A percentile compares a stretch with the other conserved stretches of the same genome.
phyloP scores from a whole-genome alignment of 2,113 vertebrate genomes.

The Sterrhoptilus dennistouni region DNA sequence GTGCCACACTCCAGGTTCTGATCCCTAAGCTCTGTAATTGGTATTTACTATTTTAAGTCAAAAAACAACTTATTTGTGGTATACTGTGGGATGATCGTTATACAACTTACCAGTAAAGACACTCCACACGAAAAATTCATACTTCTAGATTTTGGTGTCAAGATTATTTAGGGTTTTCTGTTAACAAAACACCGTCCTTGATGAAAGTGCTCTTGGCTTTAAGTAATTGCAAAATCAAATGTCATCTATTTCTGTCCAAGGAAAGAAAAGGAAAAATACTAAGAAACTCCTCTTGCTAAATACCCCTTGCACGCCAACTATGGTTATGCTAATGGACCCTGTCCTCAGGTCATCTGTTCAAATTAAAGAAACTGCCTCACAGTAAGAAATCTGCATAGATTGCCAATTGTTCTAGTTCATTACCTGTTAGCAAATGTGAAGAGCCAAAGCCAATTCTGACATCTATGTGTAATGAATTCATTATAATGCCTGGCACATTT shows the following conservation, averaged over 20 bases:
- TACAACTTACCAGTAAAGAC: neutral
- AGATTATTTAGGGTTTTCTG: neutral
- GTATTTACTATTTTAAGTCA: neutral
- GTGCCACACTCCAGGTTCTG: neutral
- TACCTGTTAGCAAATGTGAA: constrained; percentile 33
- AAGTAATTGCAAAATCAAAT: constrained; percentile 2
- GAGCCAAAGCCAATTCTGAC: constrained; percentile 16
- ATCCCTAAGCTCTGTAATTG: neutral
- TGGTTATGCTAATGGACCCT: neutral
- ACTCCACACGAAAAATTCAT: neutral
- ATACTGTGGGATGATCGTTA: neutral
- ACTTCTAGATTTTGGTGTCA: neutral
- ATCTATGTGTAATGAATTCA: constrained; percentile 12
- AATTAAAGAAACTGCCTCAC: constrained; percentile 40
- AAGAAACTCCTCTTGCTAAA: neutral
- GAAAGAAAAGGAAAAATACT: neutral
- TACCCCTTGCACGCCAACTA: neutral
- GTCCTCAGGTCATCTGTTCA: constrained; percentile 7
- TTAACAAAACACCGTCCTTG: neutral
- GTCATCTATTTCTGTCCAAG: neutral
- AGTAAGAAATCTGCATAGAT: constrained; percentile 25
- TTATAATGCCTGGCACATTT: neutral
- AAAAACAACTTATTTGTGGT: neutral
- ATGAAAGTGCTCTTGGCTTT: neutral
- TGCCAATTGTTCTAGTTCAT: constrained; percentile 47